Conservation (phyloP, 2,113 vertebrate genomes). For the rabbit (Oryctolagus cuniculus) region mOryCun1.1 NC_091447.1:44074001-44074500, state of each 20-base stretch:
- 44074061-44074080: no score
- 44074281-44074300: not conserved
- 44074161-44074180: constrained; percentile 64
- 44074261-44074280: not conserved
- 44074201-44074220: constrained; percentile 63
- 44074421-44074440: constrained; percentile 32
- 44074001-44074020: no score
- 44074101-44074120: constrained; percentile 33
- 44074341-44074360: not conserved
- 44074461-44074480: not conserved
- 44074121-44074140: constrained; percentile 51
- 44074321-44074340: not conserved
- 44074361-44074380: not conserved
- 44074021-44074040: no score
- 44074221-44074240: constrained; percentile 55
- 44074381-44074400: not conserved
- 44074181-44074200: constrained; percentile 4
- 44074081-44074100: not conserved
- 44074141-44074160: constrained; percentile 69
- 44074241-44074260: not conserved
- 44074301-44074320: not conserved
- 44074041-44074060: no score
- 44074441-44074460: constrained; percentile 25
- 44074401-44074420: not conserved
- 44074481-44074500: constrained; percentile 19